Evolutionary conservation across 1,140 invertebrate genomes (phyloP).

Genomic region (Lepidostoma basale): DNA sequence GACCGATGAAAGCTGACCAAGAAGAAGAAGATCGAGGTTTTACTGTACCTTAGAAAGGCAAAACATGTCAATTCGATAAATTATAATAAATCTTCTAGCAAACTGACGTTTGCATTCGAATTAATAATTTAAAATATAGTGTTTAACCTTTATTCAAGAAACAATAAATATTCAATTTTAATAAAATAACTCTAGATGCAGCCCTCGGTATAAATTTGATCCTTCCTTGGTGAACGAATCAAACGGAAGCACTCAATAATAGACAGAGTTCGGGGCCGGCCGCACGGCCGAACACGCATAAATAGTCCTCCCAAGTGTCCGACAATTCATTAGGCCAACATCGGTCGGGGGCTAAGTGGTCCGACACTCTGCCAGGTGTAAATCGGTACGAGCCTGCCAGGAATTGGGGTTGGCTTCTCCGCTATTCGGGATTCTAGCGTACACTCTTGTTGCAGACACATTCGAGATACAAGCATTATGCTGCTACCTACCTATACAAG

Average conservation of each 20-base stretch:
- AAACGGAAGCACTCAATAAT: background rate
- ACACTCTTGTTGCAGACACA: background rate
- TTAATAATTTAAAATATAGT: too few relatives aligned
- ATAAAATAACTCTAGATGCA: background rate
- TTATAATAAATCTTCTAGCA: too few relatives aligned
- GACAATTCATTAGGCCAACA: constrained; percentile 15
- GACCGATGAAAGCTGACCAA: too few relatives aligned
- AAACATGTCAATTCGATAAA: too few relatives aligned
- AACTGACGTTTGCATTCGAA: too few relatives aligned
- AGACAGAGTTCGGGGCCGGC: background rate
- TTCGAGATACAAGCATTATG: too few relatives aligned
- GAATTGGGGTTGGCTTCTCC: background rate
- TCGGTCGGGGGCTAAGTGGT: background rate
- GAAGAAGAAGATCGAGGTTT: too few relatives aligned
- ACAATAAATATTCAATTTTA: background rate
- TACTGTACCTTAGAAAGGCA: too few relatives aligned
- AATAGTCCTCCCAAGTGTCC: constrained; percentile 19
- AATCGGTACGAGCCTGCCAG: background rate
- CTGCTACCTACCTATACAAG: too few relatives aligned
- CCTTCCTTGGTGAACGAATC: background rate
- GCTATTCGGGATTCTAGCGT: background rate
- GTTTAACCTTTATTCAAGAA: background rate
- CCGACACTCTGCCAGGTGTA: background rate
- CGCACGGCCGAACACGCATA: constrained; percentile 1
- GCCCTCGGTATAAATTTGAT: background rate